Base-by-base conservation (phyloP, 1,140 invertebrate genomes). In the Cataglyphis hispanica region DNA sequence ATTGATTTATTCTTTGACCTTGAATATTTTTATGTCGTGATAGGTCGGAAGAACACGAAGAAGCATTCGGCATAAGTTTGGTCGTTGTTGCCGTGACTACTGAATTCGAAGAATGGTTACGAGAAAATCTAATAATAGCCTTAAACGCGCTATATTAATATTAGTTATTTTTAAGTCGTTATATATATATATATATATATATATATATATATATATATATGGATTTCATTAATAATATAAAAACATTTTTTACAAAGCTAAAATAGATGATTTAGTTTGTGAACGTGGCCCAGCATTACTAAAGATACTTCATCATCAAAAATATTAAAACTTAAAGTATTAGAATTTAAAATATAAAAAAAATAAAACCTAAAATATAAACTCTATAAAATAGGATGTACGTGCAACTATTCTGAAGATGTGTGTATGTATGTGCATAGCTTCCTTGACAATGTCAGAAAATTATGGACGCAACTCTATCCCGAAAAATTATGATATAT, bases 21-120 rank as follows among this genome's bases (percentile, higher is more conserved):
- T 90, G 89, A 91, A 91, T 84, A 84, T 50, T 50, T 74, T 77
- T 60, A 70, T 89, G 56, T 72, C 81, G 16, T 37, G 75, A 34
- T 19, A 64, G 27, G 64, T 46, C 72, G 40, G 85, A 84, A 74
- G 84, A 90, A 37, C 83, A 56, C 43, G 25, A 83, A 77, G 46
- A 74, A 60, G 58, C 40, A 46, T 76, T 61, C 72, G 53, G 40
- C 37, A 69, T 46, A 89, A 92, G 94, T 94, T 94, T 94, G 93
- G 86, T 94, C 93, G 91, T 94, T 94, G 93, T 94, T 93, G 91
- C 93, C 93, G 84, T 93, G 93, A 89, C 93, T 92, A 94, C 94
- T 84, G 81, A 64, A 46, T 46, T 66, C 37, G 85, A 74, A 80
- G 60, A 58, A 43, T 40, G 19, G 22, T 50, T 19, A 46, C 58